Percentiles rank a stretch among this genome's conserved stretches.
Evolutionary conservation across 1,140 invertebrate species (phyloP).

Genomic region (Galendromus occidentalis): DNA sequence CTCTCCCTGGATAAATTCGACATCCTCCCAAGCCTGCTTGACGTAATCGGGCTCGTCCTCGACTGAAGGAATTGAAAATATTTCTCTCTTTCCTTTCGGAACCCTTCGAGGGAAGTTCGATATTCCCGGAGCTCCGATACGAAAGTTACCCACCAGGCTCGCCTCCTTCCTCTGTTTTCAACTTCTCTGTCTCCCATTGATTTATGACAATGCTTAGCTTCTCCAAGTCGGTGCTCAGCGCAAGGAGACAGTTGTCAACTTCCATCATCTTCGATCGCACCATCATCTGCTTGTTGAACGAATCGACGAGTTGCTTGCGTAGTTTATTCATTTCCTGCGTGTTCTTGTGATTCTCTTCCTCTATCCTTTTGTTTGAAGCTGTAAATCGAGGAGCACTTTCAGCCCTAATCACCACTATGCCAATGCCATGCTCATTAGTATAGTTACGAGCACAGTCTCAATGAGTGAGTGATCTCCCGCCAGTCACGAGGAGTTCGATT

Average conservation of each 20-base stretch:
- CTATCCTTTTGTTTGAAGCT: constrained; percentile 16
- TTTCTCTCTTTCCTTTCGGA: not conserved
- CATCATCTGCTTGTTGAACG: constrained; percentile 77
- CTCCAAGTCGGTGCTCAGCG: constrained; percentile 60
- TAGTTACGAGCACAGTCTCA: too few relatives aligned
- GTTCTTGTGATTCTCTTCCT: constrained; percentile 16
- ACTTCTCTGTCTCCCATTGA: constrained; percentile 12
- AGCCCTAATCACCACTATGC: not conserved
- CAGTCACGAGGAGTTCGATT: too few relatives aligned
- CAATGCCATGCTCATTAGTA: too few relatives aligned
- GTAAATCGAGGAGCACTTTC: not conserved
- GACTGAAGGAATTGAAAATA: not conserved
- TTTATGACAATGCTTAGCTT: constrained; percentile 62
- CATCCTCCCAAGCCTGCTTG: constrained; percentile 58
- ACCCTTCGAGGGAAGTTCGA: too few relatives aligned
- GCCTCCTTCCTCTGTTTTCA: constrained; percentile 16
- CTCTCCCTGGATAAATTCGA: constrained; percentile 61
- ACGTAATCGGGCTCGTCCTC: constrained; percentile 42
- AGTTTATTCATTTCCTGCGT: constrained; percentile 40
- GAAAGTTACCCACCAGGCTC: constrained; percentile 17
- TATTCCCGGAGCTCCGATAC: too few relatives aligned
- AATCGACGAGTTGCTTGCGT: constrained; percentile 57
- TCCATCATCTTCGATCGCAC: constrained; percentile 59
- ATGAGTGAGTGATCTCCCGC: too few relatives aligned
- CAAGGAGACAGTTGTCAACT: constrained; percentile 57